Conservation (phyloP, 2,113 vertebrate species). For the Ibidorhyncha struthersii region DNA sequence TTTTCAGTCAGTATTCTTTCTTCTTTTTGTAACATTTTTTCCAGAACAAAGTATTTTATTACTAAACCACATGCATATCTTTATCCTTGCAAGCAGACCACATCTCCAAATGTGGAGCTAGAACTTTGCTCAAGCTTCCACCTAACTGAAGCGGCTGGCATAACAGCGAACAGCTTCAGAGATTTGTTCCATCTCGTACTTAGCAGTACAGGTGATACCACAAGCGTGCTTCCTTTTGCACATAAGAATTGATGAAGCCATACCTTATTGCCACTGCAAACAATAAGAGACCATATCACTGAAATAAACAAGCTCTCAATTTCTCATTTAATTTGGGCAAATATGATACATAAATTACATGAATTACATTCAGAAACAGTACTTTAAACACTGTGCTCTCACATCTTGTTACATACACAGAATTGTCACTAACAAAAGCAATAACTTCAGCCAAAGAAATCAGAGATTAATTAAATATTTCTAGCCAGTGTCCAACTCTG, state of each 20-base stretch:
- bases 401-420: not conserved
- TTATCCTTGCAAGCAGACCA: not conserved
- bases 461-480: not conserved
- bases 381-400: not conserved
- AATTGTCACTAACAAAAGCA: not conserved
- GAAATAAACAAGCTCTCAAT: not conserved
- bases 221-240: not conserved
- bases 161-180: not conserved
- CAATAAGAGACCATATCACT: not conserved
- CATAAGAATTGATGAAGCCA: not conserved
- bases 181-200: not conserved
- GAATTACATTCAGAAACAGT: not conserved
- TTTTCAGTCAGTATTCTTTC: not conserved
- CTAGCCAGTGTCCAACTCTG: not conserved
- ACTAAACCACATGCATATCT: not conserved
- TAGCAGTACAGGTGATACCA: not conserved
- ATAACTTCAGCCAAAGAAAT: not conserved
- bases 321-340: not conserved
- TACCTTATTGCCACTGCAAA: not conserved
- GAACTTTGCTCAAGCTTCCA: not conserved
- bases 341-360: not conserved
- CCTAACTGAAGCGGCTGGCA: not conserved
- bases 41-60: not conserved
- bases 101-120: not conserved
- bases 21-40: not conserved